These are phyloP conservation scores for Dynastes hyllus DNA, from an alignment of 2,888 invertebrate genomes.

Conservation along the genomic window DNA sequence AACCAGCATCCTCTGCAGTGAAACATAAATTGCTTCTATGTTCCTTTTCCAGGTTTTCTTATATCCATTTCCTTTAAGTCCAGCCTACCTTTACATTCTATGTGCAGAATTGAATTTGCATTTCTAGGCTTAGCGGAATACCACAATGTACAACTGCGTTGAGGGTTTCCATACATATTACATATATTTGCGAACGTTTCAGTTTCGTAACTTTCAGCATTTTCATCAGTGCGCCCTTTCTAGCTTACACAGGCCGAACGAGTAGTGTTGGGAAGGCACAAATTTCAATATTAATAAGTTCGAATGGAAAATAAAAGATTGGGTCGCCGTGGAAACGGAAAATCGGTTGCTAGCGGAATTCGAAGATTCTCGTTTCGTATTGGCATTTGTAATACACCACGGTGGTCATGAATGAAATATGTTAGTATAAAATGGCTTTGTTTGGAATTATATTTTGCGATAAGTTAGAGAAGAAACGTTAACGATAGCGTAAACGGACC, in stretches of 20 bases:
- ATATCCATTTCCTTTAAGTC: not conserved
- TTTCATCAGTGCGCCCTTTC: slow-evolving; percentile 36
- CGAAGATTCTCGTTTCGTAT: slow-evolving; percentile 3
- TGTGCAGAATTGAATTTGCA: slow-evolving; percentile 33
- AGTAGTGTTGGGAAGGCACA: slow-evolving; percentile 6
- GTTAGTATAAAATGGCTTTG: slow-evolving; percentile 26
- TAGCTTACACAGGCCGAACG: not conserved
- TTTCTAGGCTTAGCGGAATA: slow-evolving; percentile 14
- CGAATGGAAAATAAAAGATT: slow-evolving; percentile 25
- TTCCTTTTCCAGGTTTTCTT: not conserved
- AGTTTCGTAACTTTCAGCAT: slow-evolving; percentile 27
- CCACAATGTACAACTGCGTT: slow-evolving; percentile 24
- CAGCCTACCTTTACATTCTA: slow-evolving; percentile 10
- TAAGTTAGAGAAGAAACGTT: not conserved
- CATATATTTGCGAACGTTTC: slow-evolving; percentile 37
- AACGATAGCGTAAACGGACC: not conserved
- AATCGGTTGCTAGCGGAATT: slow-evolving; percentile 9
- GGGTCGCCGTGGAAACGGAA: slow-evolving; percentile 5
- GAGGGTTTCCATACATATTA: slow-evolving; percentile 35
- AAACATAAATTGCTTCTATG: not conserved
- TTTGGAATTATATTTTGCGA: slow-evolving; percentile 17
- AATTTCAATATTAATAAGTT: slow-evolving; percentile 46
- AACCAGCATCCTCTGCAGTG: not conserved
- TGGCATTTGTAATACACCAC: not conserved
- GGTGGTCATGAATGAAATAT: slow-evolving; percentile 9